A percentile compares a stretch with the other conserved stretches of the same genome.
Conservation (phyloP, 35 echinoderm and acorn worm species). For the Heliocidaris tuberculata region DNA sequence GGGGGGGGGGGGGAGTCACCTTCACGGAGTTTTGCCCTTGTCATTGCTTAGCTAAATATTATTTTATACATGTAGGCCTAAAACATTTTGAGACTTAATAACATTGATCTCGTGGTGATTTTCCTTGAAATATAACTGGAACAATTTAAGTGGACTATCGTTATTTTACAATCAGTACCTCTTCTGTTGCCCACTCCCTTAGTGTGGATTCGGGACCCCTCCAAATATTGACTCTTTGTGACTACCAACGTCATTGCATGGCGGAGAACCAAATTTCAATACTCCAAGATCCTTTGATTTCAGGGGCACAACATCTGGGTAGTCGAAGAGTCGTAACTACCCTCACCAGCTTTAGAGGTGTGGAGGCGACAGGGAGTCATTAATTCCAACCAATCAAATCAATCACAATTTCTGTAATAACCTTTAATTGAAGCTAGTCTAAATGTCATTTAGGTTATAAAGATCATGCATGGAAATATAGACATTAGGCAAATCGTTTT, state of each 20-base stretch:
- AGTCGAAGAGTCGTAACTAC: background rate
- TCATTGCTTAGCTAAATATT: too few species aligned
- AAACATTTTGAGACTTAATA: background rate
- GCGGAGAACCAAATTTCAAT: background rate
- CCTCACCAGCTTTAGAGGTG: background rate
- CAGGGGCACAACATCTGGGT: background rate
- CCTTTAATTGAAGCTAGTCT: too few species aligned
- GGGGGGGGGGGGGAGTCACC: too few species aligned
- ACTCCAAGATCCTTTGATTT: slow-evolving; percentile 11
- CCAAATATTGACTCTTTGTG: background rate
- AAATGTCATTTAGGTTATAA: too few species aligned
- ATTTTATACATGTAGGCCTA: too few species aligned
- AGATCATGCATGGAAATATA: too few species aligned
- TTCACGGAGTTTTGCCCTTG: too few species aligned
- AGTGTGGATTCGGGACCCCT: background rate
- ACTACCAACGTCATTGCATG: slow-evolving; percentile 7
- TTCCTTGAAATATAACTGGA: background rate
- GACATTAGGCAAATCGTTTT: too few species aligned
- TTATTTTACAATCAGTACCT: background rate
- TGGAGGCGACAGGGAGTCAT: background rate
- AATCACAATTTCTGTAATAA: background rate
- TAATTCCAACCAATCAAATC: background rate
- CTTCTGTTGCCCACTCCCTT: background rate
- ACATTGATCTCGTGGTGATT: background rate
- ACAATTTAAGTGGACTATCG: background rate